These are phyloP conservation scores for Stigmatopora argus DNA, from an alignment of 2,113 vertebrate genomes.

Conservation along the genomic window DNA sequence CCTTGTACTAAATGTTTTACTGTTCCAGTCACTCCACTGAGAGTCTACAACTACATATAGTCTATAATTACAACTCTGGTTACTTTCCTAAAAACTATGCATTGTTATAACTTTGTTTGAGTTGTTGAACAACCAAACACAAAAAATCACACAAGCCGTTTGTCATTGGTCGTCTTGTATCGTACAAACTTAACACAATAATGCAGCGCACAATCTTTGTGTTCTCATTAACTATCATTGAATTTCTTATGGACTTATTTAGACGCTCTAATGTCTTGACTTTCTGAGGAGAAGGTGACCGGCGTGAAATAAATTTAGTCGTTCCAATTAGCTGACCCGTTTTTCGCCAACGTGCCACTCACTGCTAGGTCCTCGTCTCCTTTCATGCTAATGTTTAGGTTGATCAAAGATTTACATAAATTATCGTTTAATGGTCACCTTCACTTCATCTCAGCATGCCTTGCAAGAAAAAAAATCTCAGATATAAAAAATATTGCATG, in stretches of 20 bases:
- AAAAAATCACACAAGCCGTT: too few species aligned
- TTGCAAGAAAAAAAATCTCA: neutral
- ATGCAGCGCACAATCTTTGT: too few species aligned
- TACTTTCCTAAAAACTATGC: too few species aligned
- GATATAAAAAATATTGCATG: too few species aligned
- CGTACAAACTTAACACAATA: too few species aligned
- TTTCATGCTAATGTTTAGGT: constrained; percentile 35
- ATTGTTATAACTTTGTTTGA: too few species aligned
- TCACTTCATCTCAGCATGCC: neutral
- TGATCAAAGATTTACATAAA: constrained; percentile 41
- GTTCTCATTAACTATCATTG: too few species aligned
- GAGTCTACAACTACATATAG: neutral
- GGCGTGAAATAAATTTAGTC: constrained; percentile 70
- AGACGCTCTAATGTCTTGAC: constrained; percentile 32
- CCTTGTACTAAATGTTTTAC: neutral
- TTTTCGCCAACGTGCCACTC: constrained; percentile 50
- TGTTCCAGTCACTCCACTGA: neutral
- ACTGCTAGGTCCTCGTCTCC: neutral
- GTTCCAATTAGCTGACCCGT: constrained; percentile 72
- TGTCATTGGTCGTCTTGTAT: too few species aligned
- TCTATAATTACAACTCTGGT: neutral
- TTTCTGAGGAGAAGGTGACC: constrained; percentile 48
- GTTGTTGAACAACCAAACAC: too few species aligned
- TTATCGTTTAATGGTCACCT: constrained; percentile 9
- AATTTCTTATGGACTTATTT: neutral